Evolutionary conservation across 2,113 vertebrate genomes (phyloP), one percentile per base, ranked within the genome.

Genomic region (Silurus meridionalis): DNA sequence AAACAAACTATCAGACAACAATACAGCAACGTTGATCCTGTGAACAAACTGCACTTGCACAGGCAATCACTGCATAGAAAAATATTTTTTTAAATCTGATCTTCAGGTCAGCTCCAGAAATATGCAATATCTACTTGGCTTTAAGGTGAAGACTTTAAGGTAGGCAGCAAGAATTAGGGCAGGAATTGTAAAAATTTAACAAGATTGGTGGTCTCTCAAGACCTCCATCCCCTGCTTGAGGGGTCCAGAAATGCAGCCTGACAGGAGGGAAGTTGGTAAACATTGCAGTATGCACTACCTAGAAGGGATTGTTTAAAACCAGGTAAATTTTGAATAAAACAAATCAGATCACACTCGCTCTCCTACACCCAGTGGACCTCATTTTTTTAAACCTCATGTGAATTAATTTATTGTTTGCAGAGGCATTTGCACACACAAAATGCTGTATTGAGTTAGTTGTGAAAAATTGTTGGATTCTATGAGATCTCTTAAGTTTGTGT

Each of bases 81-180:
- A 48, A 82, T 14, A 55, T 5, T 37, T 0, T 52, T 57, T 79
- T 60, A 3, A 53, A 61, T 53, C 52, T 86, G 79, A 64, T 81
- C 58, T 85, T 15, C 28, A 69, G n/a, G n/a, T 63, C 48, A 71
- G 6, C 25, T 74, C 46, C 58, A 55, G 52, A 86, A 75, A 82
- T 69, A 53, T 74, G 52, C 80, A 82, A 72, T 86, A 81, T 61
- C 78, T 61, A 25, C 57, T 82, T 57, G 28, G 25, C 85, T 82
- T 46, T n/a, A 50, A 69, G 85, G 69, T 55, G 0, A 23, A 66
- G 60, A 63, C n/a, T 53, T 14, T 82, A 11, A n/a, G 23, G 60
- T 28, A 55, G 25, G 78, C 57, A 75, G 25, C 17, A 52, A 61
- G 19, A 84, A 74, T 61, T 84, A 58, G 55, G 60, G 69, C 15